phyloP scores from a whole-genome alignment of 2,888 invertebrate genomes.

The Cyclophora punctaria region DNA sequence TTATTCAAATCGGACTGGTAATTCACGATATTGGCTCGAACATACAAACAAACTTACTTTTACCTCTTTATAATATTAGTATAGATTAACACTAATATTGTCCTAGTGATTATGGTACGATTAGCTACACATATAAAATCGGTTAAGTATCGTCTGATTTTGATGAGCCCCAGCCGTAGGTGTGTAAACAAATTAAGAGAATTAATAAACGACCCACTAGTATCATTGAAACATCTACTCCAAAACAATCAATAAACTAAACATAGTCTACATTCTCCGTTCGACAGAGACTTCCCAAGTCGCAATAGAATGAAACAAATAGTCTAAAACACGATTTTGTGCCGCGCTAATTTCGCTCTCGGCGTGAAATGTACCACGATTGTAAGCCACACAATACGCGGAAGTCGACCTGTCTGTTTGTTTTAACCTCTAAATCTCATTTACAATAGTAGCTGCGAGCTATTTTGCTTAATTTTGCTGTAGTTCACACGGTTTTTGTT shows the following conservation, averaged over 20 bases:
- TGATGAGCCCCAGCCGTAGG: neutral
- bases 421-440: slow-evolving; percentile 13
- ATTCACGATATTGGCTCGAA: no score
- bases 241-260: neutral
- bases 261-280: slow-evolving; percentile 12
- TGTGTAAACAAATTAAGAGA: neutral
- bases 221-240: no score
- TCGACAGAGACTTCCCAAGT: slow-evolving; percentile 47
- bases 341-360: slow-evolving; percentile 47
- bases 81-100: no score
- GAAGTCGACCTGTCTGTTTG: slow-evolving; percentile 33
- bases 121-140: no score
- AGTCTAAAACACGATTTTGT: slow-evolving; percentile 37
- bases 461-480: neutral
- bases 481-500: no score
- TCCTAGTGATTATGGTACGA: no score
- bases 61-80: no score
- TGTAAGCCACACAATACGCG: slow-evolving; percentile 49
- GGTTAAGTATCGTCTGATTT: no score
- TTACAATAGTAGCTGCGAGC: slow-evolving; percentile 6
- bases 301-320: slow-evolving; percentile 39
- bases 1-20: no score
- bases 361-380: slow-evolving; percentile 34
- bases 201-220: neutral
- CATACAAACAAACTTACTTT: no score